Evolutionary conservation across 2,797 vertebrate species (phyloP).

Genomic region (Heteromormyrus szaboi): DNA sequence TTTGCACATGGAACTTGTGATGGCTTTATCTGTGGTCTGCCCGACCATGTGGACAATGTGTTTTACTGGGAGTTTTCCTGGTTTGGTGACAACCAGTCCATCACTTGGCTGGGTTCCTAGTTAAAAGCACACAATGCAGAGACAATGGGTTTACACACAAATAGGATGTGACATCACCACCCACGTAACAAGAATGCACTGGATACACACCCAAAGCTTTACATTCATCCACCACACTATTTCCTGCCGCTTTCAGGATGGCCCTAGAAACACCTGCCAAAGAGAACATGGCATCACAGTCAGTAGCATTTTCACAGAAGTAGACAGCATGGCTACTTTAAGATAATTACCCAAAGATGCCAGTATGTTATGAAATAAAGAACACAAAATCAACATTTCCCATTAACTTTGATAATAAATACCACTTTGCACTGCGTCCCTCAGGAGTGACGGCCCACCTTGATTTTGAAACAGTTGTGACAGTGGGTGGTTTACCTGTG

Average conservation of each 20-base stretch:
- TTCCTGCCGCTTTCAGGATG: slow-evolving; percentile 47
- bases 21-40: slow-evolving; percentile 34
- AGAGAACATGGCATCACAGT: neutral
- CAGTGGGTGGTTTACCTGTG: slow-evolving; percentile 30
- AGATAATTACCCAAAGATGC: neutral
- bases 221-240: slow-evolving; percentile 44
- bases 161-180: neutral
- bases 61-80: slow-evolving; percentile 42
- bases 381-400: neutral
- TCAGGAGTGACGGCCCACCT: neutral
- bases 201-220: slow-evolving; percentile 35
- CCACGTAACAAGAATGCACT: neutral
- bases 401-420: neutral
- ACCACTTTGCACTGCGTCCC: neutral
- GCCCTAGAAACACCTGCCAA: slow-evolving; percentile 46
- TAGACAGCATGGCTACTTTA: neutral
- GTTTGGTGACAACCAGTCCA: slow-evolving; percentile 42
- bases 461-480: neutral
- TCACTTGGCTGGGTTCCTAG: slow-evolving; percentile 40
- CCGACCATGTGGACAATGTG: slow-evolving; percentile 51
- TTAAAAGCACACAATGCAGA: neutral
- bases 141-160: neutral
- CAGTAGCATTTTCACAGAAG: neutral
- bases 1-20: slow-evolving; percentile 40
- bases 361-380: neutral